Evolutionary conservation across 2,888 invertebrate species (phyloP).

Genomic region (Cheilosia urbana): DNA sequence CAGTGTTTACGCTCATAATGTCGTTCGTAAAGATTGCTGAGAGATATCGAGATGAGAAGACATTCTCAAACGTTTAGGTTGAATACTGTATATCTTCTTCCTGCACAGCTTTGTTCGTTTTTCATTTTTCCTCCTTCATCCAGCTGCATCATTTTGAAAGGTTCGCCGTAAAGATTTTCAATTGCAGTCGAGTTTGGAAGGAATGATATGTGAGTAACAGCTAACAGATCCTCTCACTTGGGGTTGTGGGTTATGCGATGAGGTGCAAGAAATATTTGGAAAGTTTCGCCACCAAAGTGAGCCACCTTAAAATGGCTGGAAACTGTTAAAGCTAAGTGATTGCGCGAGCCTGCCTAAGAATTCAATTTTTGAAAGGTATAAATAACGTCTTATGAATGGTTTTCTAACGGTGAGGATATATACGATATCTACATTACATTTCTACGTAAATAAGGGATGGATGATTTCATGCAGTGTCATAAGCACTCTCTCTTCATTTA

Average conservation of each 20-base stretch:
- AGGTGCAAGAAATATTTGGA: conserved; percentile 46
- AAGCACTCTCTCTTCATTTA: too few relatives aligned
- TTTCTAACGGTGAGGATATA: too few relatives aligned
- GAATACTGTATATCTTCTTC: conserved; percentile 12
- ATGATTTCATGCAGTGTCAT: too few relatives aligned
- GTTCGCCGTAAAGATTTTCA: conserved; percentile 32
- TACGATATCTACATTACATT: too few relatives aligned
- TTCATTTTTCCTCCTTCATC: conserved; percentile 5
- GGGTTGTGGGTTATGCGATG: background rate
- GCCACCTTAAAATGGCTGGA: background rate
- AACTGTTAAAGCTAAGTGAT: conserved; percentile 44
- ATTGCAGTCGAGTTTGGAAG: conserved; percentile 46
- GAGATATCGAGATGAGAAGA: conserved; percentile 49
- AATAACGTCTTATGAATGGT: too few relatives aligned
- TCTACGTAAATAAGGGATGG: too few relatives aligned
- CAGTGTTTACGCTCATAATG: conserved; percentile 72
- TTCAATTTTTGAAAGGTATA: background rate
- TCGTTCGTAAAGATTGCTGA: conserved; percentile 61
- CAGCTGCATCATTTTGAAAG: conserved; percentile 37
- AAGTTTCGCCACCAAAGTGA: too few relatives aligned
- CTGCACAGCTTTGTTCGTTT: conserved; percentile 14
- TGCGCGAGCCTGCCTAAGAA: conserved; percentile 6
- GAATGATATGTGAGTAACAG: conserved; percentile 20
- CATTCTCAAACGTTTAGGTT: conserved; percentile 43
- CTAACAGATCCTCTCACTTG: background rate